These are phyloP conservation scores for Maconellicoccus hirsutus DNA, from an alignment of 1,140 invertebrate species.

Conservation along the genomic window DNA sequence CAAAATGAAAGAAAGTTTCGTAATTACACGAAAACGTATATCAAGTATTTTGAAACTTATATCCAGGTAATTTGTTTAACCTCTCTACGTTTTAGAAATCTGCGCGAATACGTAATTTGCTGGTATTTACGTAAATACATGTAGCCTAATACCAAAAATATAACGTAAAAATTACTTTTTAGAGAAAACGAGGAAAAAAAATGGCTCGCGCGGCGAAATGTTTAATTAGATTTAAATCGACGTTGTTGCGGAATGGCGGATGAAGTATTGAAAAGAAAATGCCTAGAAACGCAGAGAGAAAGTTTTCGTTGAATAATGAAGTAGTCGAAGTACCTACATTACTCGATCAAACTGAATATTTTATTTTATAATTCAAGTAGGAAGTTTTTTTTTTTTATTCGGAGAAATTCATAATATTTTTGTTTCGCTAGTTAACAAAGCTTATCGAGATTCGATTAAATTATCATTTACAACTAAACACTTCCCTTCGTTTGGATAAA, in stretches of 20 bases:
- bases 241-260: too few species aligned
- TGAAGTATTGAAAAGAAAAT: not conserved
- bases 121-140: too few species aligned
- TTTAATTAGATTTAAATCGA: not conserved
- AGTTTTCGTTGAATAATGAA: not conserved
- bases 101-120: too few species aligned
- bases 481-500: not conserved
- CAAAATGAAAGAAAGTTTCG: too few species aligned
- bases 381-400: not conserved
- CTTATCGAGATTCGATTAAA: not conserved
- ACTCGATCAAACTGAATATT: conserved; percentile 1
- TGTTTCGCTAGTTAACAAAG: not conserved
- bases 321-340: not conserved
- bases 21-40: too few species aligned
- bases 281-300: not conserved
- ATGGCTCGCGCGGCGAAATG: not conserved
- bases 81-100: too few species aligned
- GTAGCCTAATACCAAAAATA: too few species aligned
- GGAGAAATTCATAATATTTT: not conserved
- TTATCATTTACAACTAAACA: not conserved
- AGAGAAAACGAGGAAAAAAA: not conserved
- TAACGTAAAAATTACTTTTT: too few species aligned
- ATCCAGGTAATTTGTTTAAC: too few species aligned
- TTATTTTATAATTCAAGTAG: not conserved
- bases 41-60: too few species aligned